Percentiles rank a stretch among this genome's conserved stretches.
Evolutionary conservation across 2,797 vertebrate genomes (phyloP).

Genomic region (Poecilia velifera): DNA sequence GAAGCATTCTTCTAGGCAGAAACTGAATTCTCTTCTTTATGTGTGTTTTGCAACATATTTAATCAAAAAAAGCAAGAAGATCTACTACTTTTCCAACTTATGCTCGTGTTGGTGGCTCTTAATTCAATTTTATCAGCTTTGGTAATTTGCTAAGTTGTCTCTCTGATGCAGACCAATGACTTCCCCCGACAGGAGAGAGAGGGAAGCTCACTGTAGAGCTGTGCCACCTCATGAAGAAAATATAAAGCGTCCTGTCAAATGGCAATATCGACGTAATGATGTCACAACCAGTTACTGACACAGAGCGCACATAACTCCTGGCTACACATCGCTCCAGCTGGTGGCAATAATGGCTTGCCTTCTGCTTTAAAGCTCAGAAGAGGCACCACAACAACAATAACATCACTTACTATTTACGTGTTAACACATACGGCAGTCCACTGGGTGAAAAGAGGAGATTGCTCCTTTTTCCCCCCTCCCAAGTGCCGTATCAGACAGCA

Average conservation of each 20-base stretch:
- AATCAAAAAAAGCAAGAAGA: neutral
- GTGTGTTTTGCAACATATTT: neutral
- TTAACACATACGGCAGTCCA: neutral
- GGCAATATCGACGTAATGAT: neutral
- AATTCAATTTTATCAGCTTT: neutral
- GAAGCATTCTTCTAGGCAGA: neutral
- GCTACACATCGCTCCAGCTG: neutral
- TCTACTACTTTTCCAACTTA: neutral
- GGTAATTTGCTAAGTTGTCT: neutral
- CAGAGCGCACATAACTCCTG: neutral
- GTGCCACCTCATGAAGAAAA: neutral
- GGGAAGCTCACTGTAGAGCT: neutral
- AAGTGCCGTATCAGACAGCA: neutral
- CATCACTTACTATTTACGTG: neutral
- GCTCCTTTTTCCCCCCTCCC: neutral
- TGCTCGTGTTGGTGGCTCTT: neutral
- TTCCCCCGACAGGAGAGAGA: neutral
- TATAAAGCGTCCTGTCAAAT: neutral
- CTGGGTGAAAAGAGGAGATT: neutral
- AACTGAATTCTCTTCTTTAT: neutral
- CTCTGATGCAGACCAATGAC: neutral
- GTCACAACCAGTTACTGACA: neutral
- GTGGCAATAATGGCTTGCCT: neutral
- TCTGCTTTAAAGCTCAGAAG: slow-evolving; percentile 2
- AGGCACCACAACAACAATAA: neutral